Percentiles rank a stretch among this genome's conserved stretches.
Evolutionary conservation across 2,888 invertebrate species (phyloP).

Genomic region (Trissolcus brochymenae): DNA sequence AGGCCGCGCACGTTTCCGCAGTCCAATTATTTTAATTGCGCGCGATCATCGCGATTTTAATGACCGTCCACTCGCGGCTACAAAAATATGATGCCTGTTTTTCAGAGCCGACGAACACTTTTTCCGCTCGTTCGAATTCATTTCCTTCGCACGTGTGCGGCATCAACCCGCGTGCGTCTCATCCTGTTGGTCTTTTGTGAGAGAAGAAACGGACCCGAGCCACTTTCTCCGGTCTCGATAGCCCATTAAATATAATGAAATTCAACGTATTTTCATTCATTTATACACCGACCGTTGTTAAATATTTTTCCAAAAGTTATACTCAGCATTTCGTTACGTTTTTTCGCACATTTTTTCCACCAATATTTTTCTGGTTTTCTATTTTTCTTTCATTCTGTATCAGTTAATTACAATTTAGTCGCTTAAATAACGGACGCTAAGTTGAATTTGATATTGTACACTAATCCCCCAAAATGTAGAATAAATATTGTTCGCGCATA

Average conservation of each 20-base stretch:
- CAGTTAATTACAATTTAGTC: not conserved
- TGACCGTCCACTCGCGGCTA: not conserved
- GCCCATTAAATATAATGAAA: conserved; percentile 21
- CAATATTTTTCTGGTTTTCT: conserved; percentile 2
- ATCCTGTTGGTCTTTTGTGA: not conserved
- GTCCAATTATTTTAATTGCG: conserved; percentile 35
- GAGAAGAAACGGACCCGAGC: conserved; percentile 12
- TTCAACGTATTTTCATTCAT: conserved; percentile 18
- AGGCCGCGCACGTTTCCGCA: conserved; percentile 10
- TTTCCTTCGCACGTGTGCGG: conserved; percentile 8
- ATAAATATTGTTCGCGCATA: not conserved
- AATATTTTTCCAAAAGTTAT: conserved; percentile 19
- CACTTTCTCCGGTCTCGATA: conserved; percentile 37
- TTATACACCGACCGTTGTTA: not conserved
- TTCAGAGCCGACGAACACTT: not conserved
- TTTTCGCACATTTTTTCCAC: conserved; percentile 2
- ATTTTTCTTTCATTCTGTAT: not conserved
- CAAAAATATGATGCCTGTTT: not conserved
- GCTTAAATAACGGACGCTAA: not conserved
- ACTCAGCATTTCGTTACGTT: not conserved
- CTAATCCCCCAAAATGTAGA: not conserved
- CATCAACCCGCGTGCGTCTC: conserved; percentile 13
- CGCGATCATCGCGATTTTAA: conserved; percentile 14
- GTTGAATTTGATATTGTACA: not conserved
- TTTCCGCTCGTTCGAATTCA: conserved; percentile 15